Conservation (phyloP, 2,888 invertebrate species). For the Hypercompe scribonia region DNA sequence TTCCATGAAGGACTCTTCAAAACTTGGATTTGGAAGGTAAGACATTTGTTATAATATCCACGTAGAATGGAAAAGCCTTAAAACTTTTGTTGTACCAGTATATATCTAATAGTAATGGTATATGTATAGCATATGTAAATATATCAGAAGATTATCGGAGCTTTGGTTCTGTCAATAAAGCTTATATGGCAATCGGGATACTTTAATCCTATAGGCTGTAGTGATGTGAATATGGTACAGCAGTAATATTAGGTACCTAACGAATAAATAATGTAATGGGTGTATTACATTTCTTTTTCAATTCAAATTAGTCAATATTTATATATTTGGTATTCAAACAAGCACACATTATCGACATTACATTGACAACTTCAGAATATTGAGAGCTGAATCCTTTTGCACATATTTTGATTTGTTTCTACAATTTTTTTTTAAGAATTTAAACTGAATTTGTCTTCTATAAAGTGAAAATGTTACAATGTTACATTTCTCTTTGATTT, state of each 20-base stretch:
- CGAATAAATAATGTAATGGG: neutral
- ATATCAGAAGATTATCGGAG: neutral
- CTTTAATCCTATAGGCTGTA: neutral
- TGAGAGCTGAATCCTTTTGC: neutral
- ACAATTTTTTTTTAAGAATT: neutral
- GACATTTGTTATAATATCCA: neutral
- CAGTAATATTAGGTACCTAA: neutral
- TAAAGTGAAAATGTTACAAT: neutral
- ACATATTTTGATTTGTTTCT: neutral
- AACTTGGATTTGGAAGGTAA: slow-evolving; percentile 32
- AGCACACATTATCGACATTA: neutral
- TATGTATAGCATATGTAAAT: neutral
- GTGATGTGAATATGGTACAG: neutral
- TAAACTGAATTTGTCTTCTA: neutral
- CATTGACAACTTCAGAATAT: neutral
- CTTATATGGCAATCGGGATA: neutral
- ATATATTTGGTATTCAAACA: neutral
- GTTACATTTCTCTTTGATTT: neutral
- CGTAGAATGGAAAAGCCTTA: neutral
- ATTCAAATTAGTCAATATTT: neutral
- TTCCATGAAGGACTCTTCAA: slow-evolving; percentile 9
- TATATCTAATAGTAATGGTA: too few species aligned
- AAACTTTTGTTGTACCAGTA: neutral
- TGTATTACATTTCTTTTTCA: neutral
- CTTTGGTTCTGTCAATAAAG: slow-evolving; percentile 3